Conservation (phyloP, 64 coral and sea anemone species). For the Catalaphyllia jardinei region DNA sequence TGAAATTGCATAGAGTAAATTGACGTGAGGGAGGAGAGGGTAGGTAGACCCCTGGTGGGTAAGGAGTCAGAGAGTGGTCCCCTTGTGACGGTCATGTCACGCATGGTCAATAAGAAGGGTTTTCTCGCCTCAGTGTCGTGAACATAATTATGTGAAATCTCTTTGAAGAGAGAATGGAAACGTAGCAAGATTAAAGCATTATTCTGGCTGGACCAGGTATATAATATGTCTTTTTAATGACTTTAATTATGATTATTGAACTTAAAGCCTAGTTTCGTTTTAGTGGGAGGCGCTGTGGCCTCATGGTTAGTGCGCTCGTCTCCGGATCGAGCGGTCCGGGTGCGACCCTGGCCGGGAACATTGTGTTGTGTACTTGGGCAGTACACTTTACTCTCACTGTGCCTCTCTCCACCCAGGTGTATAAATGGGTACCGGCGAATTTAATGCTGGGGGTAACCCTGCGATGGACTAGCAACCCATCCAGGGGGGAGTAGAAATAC, state of each 20-base stretch:
- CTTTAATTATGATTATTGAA: background rate
- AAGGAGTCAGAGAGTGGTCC: background rate
- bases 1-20: background rate
- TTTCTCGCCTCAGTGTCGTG: conserved; percentile 6
- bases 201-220: conserved; percentile 23
- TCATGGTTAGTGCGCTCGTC: no score
- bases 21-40: conserved; percentile 13
- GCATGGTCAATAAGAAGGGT: background rate
- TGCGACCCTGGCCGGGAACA: no score
- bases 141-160: background rate
- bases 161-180: background rate
- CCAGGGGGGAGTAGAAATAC: no score
- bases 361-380: no score
- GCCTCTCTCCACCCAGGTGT: no score
- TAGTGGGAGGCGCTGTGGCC: no score
- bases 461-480: no score
- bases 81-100: background rate
- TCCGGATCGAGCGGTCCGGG: no score
- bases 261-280: background rate
- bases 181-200: background rate
- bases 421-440: no score
- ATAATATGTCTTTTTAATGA: background rate
- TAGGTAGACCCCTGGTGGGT: background rate
- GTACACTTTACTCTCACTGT: no score
- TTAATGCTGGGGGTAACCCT: no score